These are phyloP conservation scores for Eunapius fragilis DNA, from an alignment of 37 sponge, comb jelly and placozoan species.

Conservation along the genomic window DNA sequence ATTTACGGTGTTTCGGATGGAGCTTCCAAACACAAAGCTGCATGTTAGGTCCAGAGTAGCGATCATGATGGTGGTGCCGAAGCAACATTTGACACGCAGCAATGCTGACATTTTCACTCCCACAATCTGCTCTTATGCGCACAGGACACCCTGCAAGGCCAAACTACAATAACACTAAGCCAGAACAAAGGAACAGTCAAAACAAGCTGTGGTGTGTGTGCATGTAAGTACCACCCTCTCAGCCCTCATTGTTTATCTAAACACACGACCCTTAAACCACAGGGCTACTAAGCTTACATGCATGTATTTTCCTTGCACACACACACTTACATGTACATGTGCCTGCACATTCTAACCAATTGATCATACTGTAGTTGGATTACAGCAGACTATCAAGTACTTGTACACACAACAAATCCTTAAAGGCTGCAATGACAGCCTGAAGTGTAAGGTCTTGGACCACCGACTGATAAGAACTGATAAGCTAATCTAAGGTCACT, in stretches of 20 bases:
- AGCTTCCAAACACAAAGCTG: constrained; percentile 53
- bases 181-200: not conserved
- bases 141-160: constrained; percentile 35
- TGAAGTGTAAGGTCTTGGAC: too few species aligned
- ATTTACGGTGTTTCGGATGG: constrained; percentile 36
- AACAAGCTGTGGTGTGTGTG: not conserved
- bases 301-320: too few species aligned
- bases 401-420: not conserved
- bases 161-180: not conserved
- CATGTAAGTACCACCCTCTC: constrained; percentile 7
- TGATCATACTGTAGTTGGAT: too few species aligned
- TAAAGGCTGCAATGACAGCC: too few species aligned
- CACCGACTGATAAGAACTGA: too few species aligned
- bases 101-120: constrained; percentile 39
- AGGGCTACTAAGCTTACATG: too few species aligned
- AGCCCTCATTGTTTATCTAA: too few species aligned
- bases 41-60: constrained; percentile 28
- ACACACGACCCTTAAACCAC: too few species aligned
- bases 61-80: constrained; percentile 20
- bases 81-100: constrained; percentile 35
- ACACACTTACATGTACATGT: too few species aligned
- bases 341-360: too few species aligned
- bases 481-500: too few species aligned
- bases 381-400: not conserved
- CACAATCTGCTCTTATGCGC: constrained; percentile 39